Evolutionary conservation across 2,888 invertebrate species (phyloP).

Genomic region (Chirona hameri): DNA sequence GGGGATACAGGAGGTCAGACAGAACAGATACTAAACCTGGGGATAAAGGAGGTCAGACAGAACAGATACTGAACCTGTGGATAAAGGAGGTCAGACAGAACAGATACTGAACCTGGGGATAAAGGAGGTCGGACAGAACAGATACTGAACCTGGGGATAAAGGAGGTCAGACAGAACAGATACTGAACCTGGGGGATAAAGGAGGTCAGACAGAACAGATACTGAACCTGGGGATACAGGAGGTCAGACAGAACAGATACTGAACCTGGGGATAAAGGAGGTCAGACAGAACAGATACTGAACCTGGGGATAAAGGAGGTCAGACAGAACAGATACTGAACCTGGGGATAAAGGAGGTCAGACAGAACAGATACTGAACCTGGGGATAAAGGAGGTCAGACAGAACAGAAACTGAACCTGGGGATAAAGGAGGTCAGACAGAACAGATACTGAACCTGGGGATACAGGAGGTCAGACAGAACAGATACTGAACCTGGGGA

Average conservation of each 20-base stretch:
- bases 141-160: constrained; percentile 64
- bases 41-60: constrained; percentile 50
- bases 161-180: not conserved
- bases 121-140: constrained; percentile 73
- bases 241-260: constrained; percentile 31
- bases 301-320: constrained; percentile 48
- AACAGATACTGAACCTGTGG: constrained; percentile 77
- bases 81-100: not conserved
- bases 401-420: constrained; percentile 55
- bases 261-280: constrained; percentile 56
- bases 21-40: constrained; percentile 55
- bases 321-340: constrained; percentile 52
- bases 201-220: constrained; percentile 85
- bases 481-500: constrained; percentile 55
- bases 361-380: constrained; percentile 88
- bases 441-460: constrained; percentile 78
- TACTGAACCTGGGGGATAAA: constrained; percentile 55
- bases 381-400: constrained; percentile 39
- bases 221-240: constrained; percentile 59
- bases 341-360: constrained; percentile 46
- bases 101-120: constrained; percentile 55
- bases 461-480: not conserved
- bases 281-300: constrained; percentile 94
- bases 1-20: not conserved
- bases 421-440: constrained; percentile 49